A percentile compares a stretch with the other conserved stretches of the same genome.
Conservation (phyloP, 2,888 invertebrate species). For the Agrotis puta region DNA sequence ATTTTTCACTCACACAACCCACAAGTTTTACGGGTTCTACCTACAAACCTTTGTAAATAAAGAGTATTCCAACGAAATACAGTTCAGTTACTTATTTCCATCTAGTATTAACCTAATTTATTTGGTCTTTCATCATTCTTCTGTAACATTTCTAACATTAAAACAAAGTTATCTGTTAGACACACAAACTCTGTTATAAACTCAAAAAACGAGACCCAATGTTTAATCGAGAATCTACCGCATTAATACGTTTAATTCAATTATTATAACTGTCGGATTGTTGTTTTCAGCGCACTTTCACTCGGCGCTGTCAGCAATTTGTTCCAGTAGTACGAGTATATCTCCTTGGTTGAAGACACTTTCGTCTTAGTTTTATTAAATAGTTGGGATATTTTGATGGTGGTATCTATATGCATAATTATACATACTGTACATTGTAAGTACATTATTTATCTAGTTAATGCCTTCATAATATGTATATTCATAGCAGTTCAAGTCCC, state of each 20-base stretch:
- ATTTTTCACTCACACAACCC: neutral
- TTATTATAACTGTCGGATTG: conserved; percentile 49
- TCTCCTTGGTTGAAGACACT: conserved; percentile 16
- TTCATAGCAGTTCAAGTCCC: no score
- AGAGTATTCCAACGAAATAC: neutral
- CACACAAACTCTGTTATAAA: neutral
- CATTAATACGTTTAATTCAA: conserved; percentile 45
- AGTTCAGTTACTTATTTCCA: neutral
- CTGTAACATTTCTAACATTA: neutral
- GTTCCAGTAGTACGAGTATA: conserved; percentile 30
- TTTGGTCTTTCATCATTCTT: neutral
- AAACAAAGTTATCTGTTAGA: neutral
- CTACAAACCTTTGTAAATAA: neutral
- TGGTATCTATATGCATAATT: neutral
- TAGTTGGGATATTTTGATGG: neutral
- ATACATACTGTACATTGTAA: neutral
- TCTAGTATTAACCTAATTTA: neutral
- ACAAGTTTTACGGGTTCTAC: neutral
- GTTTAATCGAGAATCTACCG: conserved; percentile 41
- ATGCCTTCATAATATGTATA: no score
- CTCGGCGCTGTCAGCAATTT: conserved; percentile 34
- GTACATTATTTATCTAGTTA: neutral
- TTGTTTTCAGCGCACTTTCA: conserved; percentile 53
- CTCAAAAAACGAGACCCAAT: neutral
- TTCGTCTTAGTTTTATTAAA: conserved; percentile 14